These are phyloP conservation scores for Parauchenoglanis punctatus DNA, from an alignment of 2,797 vertebrate genomes.

Conservation along the genomic window DNA sequence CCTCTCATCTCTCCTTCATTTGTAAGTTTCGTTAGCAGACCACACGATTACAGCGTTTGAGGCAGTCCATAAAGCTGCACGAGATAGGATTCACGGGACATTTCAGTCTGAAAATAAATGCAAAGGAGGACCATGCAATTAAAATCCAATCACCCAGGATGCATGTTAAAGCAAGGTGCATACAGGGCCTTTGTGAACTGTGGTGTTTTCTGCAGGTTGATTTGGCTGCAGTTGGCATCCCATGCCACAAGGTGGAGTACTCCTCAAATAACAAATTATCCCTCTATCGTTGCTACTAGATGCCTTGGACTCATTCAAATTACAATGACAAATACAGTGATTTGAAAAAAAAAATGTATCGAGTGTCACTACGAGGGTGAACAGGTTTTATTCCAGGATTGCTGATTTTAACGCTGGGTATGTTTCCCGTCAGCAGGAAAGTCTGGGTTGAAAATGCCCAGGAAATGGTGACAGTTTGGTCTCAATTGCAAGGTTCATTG, in stretches of 20 bases:
- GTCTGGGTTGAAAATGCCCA: background rate
- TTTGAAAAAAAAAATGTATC: background rate
- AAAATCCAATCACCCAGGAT: background rate
- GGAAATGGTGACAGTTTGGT: background rate
- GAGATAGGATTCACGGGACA: background rate
- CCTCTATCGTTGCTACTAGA: background rate
- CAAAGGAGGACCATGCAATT: background rate
- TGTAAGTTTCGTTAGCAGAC: background rate
- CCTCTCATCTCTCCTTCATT: background rate
- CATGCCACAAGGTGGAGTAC: constrained; percentile 52
- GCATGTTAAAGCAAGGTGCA: background rate
- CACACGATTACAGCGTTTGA: no score
- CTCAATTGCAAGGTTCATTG: background rate
- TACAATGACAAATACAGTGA: background rate
- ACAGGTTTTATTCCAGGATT: background rate
- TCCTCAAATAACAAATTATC: constrained; percentile 33
- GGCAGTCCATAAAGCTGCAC: background rate
- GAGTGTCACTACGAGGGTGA: background rate
- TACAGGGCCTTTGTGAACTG: background rate
- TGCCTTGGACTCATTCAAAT: background rate
- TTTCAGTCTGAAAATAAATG: background rate
- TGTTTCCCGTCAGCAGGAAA: background rate
- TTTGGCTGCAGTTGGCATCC: constrained; percentile 33
- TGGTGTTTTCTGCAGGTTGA: background rate
- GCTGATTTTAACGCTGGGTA: background rate